Base-by-base conservation (phyloP, 2,888 invertebrate species). In the Aphrophora alni region DNA sequence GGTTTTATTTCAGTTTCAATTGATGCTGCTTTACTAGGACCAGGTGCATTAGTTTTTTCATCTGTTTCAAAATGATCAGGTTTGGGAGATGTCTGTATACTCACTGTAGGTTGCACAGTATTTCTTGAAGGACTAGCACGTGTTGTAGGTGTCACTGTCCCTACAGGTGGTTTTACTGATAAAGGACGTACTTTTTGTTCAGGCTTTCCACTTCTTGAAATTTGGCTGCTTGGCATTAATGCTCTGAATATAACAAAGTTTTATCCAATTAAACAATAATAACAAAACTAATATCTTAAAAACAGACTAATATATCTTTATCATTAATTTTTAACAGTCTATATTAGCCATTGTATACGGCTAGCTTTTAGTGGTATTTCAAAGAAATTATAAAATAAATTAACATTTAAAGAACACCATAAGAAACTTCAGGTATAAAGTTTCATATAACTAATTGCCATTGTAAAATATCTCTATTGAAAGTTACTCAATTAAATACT, bases 131-230 rank as follows among this genome's bases (percentile, higher is more conserved):
- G 59, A 21, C 59, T 14, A 21, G 59, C 59, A 71, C 91, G 88
- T 0, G 89, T 87, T 12, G 90, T 90, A 1, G 91, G 90, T 84
- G 91, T 91, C 0, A 91, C 90, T 0, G 91, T 90, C 8, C 91
- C 91, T 8, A 91, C 88, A 12, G 90, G 90, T 84, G 77, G 83
- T 33, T 83, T 84, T 25, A 81, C 75, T 12, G 82, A 77, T 51
- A 80, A 73, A 27, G 85, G 85, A n/a, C 84, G 82, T 21, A 85
- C 85, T 81, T 85, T 84, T 80, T 84, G 85, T 75, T 85, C 84
- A n/a, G 85, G 84, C 44, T 82, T 84, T 26, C 78, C 44, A 59
- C 59, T 21, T 59, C 44, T 26, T 14, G 75, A 71, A 38, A 72
- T 68, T 0, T 74, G 33, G 3, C 69, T 71, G 10, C 69, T 71